phyloP scores from a whole-genome alignment of 2,113 vertebrate genomes.

The Gasterosteus aculeatus region DNA sequence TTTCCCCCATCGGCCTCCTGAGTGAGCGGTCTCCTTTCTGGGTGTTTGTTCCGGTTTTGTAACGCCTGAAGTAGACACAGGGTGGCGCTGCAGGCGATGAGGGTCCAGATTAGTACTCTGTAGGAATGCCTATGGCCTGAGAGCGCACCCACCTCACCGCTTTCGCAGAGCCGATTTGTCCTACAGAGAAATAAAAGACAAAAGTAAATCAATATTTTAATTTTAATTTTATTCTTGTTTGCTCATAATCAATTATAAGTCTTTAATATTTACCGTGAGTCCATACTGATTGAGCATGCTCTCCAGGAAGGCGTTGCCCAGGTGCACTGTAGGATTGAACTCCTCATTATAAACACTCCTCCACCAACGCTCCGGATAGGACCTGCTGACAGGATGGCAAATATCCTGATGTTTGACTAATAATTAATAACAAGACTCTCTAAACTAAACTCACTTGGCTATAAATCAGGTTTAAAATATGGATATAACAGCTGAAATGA shows the following conservation, averaged over 20 bases:
- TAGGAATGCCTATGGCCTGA: constrained; percentile 73
- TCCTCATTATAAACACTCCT: constrained; percentile 86
- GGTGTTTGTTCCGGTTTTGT: constrained; percentile 28
- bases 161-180: constrained; percentile 74
- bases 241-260: background rate
- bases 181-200: constrained; percentile 62
- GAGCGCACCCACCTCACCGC: constrained; percentile 75
- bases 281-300: constrained; percentile 83
- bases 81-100: constrained; percentile 75
- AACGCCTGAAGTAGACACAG: constrained; percentile 72
- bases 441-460: background rate
- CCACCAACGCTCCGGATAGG: constrained; percentile 85
- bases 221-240: too few species aligned
- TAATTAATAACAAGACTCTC: background rate
- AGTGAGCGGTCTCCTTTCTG: background rate
- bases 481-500: background rate
- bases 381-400: constrained; percentile 60
- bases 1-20: background rate
- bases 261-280: constrained; percentile 82
- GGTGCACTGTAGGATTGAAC: constrained; percentile 88
- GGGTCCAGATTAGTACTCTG: constrained; percentile 83
- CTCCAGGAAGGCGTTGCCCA: constrained; percentile 86
- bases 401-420: background rate
- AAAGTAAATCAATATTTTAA: background rate
- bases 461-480: background rate